Conservation (phyloP, 2,797 vertebrate species). For the Argya squamiceps region DNA sequence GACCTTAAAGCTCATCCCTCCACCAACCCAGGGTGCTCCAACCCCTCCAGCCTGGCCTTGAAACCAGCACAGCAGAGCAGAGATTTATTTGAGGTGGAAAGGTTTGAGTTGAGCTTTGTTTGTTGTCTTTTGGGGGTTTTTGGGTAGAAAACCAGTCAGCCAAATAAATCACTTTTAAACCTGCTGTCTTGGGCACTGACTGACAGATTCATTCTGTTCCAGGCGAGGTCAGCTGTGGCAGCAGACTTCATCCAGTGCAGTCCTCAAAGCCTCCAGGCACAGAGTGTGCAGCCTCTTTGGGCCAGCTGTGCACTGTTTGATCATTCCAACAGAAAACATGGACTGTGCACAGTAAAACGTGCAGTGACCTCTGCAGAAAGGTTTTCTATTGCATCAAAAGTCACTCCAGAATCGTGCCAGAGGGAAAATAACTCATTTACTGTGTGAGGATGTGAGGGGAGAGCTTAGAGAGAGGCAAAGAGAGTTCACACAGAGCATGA, state of each 20-base stretch:
- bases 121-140: not conserved
- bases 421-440: not conserved
- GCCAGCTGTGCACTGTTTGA: not conserved
- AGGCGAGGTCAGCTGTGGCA: not conserved
- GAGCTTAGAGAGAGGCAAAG: not conserved
- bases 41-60: not conserved
- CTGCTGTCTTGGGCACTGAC: not conserved
- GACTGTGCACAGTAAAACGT: not conserved
- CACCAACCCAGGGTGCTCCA: not conserved
- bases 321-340: not conserved
- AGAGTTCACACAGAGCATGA: not conserved
- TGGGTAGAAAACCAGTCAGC: not conserved
- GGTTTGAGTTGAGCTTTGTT: not conserved
- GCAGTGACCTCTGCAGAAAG: not conserved
- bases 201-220: not conserved
- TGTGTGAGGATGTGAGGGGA: not conserved
- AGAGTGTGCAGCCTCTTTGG: not conserved
- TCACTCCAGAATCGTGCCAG: not conserved
- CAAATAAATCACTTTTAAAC: not conserved
- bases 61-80: not conserved
- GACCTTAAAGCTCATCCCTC: not conserved
- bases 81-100: not conserved
- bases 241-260: not conserved
- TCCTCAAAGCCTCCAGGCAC: not conserved
- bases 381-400: not conserved